Evolutionary conservation across 2,888 invertebrate genomes (phyloP).

Genomic region (Bimastos eiseni): DNA sequence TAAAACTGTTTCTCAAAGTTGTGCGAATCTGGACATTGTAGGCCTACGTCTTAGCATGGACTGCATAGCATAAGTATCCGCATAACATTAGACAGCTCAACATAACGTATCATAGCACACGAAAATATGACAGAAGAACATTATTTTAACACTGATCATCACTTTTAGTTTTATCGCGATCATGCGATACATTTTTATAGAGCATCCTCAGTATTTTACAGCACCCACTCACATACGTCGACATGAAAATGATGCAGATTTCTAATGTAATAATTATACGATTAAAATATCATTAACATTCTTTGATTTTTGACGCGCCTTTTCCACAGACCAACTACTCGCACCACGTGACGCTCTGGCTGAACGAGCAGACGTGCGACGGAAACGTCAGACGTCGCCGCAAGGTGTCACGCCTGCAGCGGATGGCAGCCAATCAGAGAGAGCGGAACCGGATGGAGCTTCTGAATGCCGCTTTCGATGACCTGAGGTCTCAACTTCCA

Average conservation of each 20-base stretch:
- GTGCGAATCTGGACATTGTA: no score
- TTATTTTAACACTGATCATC: no score
- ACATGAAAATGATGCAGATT: neutral
- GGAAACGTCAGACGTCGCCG: slow-evolving; percentile 25
- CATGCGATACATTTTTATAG: no score
- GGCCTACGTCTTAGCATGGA: no score
- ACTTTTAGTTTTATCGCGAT: no score
- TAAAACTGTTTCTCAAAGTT: no score
- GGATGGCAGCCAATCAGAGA: slow-evolving; percentile 28
- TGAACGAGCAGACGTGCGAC: slow-evolving; percentile 31
- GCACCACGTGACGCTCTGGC: slow-evolving; percentile 28
- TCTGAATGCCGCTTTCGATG: slow-evolving; percentile 28
- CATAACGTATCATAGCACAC: no score
- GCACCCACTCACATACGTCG: no score
- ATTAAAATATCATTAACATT: neutral
- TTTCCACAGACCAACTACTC: slow-evolving; percentile 5
- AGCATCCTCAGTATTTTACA: no score
- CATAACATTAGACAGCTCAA: no score
- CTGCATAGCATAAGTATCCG: no score
- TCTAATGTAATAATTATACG: neutral
- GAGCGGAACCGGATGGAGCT: slow-evolving; percentile 28
- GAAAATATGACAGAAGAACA: no score
- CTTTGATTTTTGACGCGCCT: neutral
- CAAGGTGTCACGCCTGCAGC: slow-evolving; percentile 25
- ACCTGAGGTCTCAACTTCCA: slow-evolving; percentile 19